These are phyloP conservation scores for Panthera uncia DNA, from an alignment of 2,113 vertebrate species.

Conservation along the genomic window DNA sequence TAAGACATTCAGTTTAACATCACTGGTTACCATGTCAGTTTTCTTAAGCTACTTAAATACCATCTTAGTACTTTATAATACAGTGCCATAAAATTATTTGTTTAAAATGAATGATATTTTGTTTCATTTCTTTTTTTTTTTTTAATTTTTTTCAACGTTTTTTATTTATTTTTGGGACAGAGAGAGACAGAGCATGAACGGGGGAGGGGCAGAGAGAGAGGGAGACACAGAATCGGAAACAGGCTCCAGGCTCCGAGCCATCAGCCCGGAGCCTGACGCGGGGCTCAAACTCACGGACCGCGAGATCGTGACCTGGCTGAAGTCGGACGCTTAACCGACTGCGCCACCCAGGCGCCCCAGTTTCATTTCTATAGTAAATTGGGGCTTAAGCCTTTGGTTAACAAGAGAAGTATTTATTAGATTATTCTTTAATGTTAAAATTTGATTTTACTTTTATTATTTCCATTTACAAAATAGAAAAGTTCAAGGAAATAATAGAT, in stretches of 20 bases:
- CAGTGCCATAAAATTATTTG: not conserved
- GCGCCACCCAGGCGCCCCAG: too few relatives aligned
- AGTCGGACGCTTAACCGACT: too few relatives aligned
- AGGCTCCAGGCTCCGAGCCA: too few relatives aligned
- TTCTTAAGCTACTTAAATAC: not conserved
- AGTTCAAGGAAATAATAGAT: not conserved
- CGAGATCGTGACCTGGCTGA: too few relatives aligned
- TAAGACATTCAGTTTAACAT: not conserved
- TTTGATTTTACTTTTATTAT: conserved; percentile 32
- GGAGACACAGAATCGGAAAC: too few relatives aligned
- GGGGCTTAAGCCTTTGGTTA: not conserved
- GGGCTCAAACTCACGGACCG: too few relatives aligned
- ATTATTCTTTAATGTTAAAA: not conserved
- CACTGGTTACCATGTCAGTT: not conserved
- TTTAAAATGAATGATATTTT: conserved; percentile 31
- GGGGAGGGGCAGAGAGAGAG: too few relatives aligned
- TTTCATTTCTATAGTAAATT: not conserved
- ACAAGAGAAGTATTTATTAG: not conserved
- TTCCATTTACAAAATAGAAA: conserved; percentile 24
- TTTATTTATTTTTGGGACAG: too few relatives aligned
- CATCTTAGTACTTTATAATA: not conserved
- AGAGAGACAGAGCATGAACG: too few relatives aligned
- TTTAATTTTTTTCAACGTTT: too few relatives aligned
- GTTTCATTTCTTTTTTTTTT: conserved; percentile 9
- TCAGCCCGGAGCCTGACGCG: too few relatives aligned